phyloP scores from a whole-genome alignment of 2,113 vertebrate species.

The Equus przewalskii region DNA sequence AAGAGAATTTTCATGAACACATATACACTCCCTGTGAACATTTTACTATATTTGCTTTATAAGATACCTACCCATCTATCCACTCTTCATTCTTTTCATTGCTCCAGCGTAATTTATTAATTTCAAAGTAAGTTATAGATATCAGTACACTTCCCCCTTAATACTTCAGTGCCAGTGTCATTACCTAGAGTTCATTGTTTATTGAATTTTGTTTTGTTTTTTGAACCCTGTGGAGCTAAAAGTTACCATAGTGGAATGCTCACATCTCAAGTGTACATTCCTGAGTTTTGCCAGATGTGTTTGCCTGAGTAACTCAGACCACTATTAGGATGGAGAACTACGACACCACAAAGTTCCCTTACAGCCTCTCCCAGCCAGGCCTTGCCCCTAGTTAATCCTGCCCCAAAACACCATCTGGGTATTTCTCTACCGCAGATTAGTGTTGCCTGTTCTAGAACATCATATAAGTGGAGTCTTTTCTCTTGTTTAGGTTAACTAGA shows the following conservation, averaged over 20 bases:
- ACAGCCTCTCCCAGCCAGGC: not conserved
- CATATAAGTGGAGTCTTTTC: not conserved
- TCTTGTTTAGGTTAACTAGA: not conserved
- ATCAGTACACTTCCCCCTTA: not conserved
- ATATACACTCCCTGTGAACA: not conserved
- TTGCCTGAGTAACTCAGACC: not conserved
- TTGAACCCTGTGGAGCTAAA: not conserved
- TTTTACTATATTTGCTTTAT: not conserved
- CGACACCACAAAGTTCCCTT: too few species aligned
- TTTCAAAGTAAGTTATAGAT: constrained; percentile 7
- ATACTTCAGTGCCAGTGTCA: not conserved
- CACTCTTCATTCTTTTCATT: not conserved
- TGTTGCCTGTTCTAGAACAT: not conserved
- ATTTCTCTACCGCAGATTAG: not conserved
- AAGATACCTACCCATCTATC: not conserved
- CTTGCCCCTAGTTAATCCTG: not conserved
- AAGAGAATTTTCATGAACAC: not conserved
- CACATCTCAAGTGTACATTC: not conserved
- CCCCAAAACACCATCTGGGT: not conserved
- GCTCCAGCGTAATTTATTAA: not conserved
- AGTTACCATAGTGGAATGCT: not conserved
- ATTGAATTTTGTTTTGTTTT: not conserved
- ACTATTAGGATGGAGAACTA: not conserved
- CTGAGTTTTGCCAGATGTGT: not conserved
- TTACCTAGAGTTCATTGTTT: constrained; percentile 47